Conservation (phyloP, 2,797 vertebrate genomes). For the Sebastes nivosus region DNA sequence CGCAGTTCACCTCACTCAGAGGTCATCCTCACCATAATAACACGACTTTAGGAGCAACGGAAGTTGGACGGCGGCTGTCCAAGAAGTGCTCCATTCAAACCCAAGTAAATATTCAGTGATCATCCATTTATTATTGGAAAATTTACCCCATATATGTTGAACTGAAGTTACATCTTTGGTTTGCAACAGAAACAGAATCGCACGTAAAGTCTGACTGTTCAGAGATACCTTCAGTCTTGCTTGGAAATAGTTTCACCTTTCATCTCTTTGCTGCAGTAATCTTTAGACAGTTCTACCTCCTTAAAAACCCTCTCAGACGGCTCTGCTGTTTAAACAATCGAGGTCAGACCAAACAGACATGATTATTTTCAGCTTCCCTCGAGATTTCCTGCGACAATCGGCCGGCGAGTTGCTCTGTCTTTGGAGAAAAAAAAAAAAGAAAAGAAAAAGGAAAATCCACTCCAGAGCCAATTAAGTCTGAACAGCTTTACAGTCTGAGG, state of each 20-base stretch:
- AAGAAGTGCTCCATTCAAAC: not conserved
- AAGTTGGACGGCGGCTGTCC: too few species aligned
- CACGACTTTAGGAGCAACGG: too few species aligned
- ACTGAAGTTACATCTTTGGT: not conserved
- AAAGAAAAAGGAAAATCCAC: not conserved
- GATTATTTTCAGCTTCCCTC: constrained; percentile 36
- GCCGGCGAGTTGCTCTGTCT: not conserved
- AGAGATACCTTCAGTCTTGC: not conserved
- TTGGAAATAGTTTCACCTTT: not conserved
- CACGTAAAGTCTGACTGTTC: not conserved
- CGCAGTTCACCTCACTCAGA: too few species aligned
- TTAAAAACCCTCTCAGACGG: not conserved
- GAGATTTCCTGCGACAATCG: not conserved
- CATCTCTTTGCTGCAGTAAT: not conserved
- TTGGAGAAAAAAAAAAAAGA: not conserved
- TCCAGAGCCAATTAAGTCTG: constrained; percentile 43
- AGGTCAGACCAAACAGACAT: constrained; percentile 19
- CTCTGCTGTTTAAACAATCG: constrained; percentile 9
- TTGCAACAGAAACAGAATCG: not conserved
- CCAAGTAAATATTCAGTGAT: not conserved
- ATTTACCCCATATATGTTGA: not conserved
- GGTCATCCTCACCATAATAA: too few species aligned
- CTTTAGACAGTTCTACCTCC: not conserved
- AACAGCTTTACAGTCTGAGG: not conserved
- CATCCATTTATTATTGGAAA: not conserved